phyloP scores from a whole-genome alignment of 1,140 invertebrate species.

The Panagrolaimus sp. region DNA sequence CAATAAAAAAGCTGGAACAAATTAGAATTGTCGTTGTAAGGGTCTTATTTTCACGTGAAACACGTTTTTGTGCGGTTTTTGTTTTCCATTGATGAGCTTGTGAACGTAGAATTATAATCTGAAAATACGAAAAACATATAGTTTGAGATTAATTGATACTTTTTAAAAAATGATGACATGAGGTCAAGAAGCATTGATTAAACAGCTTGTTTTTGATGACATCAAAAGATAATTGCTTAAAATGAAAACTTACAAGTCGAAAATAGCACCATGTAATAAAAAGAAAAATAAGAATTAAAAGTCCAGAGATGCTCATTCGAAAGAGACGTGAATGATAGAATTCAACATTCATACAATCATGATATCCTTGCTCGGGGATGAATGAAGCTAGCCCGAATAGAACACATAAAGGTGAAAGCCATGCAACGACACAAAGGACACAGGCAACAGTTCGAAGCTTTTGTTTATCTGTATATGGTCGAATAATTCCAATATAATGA shows the following conservation, averaged over 20 bases:
- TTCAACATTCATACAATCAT: slow-evolving; percentile 24
- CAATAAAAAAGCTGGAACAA: slow-evolving; percentile 44
- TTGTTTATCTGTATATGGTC: slow-evolving; percentile 27
- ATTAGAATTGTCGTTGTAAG: slow-evolving; percentile 43
- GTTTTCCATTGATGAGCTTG: slow-evolving; percentile 3
- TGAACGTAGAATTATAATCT: background rate
- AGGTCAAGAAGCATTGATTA: no score
- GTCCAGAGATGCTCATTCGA: slow-evolving; percentile 31
- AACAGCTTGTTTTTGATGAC: no score
- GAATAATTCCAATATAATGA: slow-evolving; percentile 40
- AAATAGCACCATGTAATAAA: slow-evolving; percentile 37
- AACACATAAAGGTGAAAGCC: slow-evolving; percentile 27
- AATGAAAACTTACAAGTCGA: slow-evolving; percentile 27
- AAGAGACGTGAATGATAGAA: slow-evolving; percentile 42
- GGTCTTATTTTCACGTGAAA: slow-evolving; percentile 35
- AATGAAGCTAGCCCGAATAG: slow-evolving; percentile 29
- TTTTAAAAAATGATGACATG: no score
- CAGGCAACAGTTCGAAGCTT: slow-evolving; percentile 16
- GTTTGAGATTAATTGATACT: background rate
- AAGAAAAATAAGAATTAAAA: slow-evolving; percentile 37
- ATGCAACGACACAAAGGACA: slow-evolving; percentile 29
- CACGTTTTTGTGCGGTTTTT: slow-evolving; percentile 8
- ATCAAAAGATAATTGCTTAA: no score
- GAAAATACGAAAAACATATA: no score
- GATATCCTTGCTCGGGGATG: slow-evolving; percentile 34